A percentile compares a stretch with the other conserved stretches of the same genome.
Evolutionary conservation across 2,113 vertebrate species (phyloP).

Genomic region (Cardinalis cardinalis): DNA sequence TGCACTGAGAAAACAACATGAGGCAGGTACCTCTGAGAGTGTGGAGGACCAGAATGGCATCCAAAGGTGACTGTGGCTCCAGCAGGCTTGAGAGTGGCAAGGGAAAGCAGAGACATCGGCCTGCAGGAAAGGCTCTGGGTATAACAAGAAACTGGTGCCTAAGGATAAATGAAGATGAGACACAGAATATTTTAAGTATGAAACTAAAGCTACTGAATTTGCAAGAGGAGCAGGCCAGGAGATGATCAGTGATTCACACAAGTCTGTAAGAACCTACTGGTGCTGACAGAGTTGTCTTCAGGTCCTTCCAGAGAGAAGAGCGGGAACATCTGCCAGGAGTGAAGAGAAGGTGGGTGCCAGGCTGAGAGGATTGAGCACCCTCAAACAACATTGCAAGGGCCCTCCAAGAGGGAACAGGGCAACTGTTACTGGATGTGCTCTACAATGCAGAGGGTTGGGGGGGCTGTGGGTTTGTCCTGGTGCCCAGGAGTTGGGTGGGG

Average conservation of each 20-base stretch:
- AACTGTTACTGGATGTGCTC: background rate
- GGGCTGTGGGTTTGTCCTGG: background rate
- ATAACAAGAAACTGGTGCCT: background rate
- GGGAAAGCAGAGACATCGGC: background rate
- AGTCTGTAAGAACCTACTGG: background rate
- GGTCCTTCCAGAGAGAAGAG: background rate
- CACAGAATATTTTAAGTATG: background rate
- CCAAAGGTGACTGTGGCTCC: background rate
- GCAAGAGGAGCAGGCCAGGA: background rate
- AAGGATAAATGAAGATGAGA: background rate
- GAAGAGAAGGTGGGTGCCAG: background rate
- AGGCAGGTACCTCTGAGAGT: background rate
- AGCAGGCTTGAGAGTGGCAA: background rate
- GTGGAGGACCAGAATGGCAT: background rate
- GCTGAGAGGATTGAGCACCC: background rate
- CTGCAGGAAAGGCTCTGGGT: background rate
- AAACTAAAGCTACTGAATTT: background rate
- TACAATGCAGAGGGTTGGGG: rapidly evolving
- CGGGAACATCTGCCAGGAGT: background rate
- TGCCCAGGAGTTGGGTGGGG: background rate
- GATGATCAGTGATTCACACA: background rate
- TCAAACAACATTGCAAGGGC: background rate
- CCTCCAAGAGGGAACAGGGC: background rate
- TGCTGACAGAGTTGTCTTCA: background rate
- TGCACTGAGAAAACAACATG: background rate